Evolutionary conservation across 2,113 vertebrate genomes (phyloP).

Genomic region (Thryonomys swinderianus): DNA sequence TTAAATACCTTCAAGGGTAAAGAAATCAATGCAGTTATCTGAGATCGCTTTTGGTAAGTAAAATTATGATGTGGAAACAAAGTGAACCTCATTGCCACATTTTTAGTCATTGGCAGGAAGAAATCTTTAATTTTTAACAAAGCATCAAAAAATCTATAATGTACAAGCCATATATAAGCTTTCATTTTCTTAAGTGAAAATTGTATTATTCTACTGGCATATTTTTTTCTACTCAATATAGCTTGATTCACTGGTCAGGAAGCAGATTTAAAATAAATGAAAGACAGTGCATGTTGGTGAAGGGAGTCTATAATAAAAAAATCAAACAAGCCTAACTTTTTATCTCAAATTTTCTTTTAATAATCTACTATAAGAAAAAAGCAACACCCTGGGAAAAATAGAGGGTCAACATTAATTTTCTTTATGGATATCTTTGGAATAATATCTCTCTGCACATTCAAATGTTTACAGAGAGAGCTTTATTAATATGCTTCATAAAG

Average conservation of each 20-base stretch:
- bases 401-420: background rate
- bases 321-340: background rate
- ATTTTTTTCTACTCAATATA: conserved; percentile 40
- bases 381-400: background rate
- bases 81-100: conserved; percentile 56
- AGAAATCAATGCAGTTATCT: conserved; percentile 79
- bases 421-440: background rate
- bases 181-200: conserved; percentile 47
- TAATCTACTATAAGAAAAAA: conserved; percentile 2
- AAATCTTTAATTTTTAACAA: conserved; percentile 69
- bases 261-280: conserved; percentile 53
- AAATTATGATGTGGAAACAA: conserved; percentile 79
- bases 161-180: background rate
- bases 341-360: background rate
- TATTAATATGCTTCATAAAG: background rate
- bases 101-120: conserved; percentile 44
- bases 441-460: background rate
- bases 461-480: background rate
- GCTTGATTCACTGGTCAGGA: conserved; percentile 16
- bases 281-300: conserved; percentile 27
- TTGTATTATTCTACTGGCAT: conserved; percentile 7
- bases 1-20: conserved; percentile 76
- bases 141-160: conserved; percentile 55
- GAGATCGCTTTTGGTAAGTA: conserved; percentile 78
- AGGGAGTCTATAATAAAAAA: conserved; percentile 21